Evolutionary conservation across 53 echinoderm and acorn worm genomes (phyloP).

Genomic region (Arbacia lixula): DNA sequence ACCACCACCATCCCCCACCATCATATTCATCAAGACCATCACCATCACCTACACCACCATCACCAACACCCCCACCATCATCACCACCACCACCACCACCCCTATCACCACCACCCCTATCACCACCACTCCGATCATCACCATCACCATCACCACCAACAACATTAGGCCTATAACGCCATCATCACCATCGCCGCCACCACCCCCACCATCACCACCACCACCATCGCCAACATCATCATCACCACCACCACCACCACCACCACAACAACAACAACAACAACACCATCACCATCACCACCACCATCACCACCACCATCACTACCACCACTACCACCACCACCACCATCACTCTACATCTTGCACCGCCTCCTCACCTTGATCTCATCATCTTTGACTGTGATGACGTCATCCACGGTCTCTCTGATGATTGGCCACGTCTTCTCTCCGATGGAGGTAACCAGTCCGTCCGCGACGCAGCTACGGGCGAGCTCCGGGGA

Average conservation of each 20-base stretch:
- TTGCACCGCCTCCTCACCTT: neutral
- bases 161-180: neutral
- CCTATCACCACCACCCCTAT: neutral
- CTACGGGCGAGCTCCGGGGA: neutral
- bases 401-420: constrained; percentile 22
- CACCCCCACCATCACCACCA: constrained; percentile 3
- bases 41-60: neutral
- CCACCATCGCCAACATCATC: neutral
- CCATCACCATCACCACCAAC: neutral
- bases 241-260: too few relatives aligned
- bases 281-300: too few relatives aligned
- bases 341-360: neutral
- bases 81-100: neutral
- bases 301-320: neutral
- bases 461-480: neutral
- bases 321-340: neutral
- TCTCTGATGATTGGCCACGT: constrained; percentile 30
- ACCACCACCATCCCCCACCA: neutral
- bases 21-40: neutral
- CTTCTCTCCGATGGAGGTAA: neutral
- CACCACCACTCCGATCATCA: neutral
- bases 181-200: neutral
- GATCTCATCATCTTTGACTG: constrained; percentile 42
- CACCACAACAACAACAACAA: too few relatives aligned
- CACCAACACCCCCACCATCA: neutral